These are phyloP conservation scores for Pygocentrus nattereri DNA, from an alignment of 2,797 vertebrate species.

Conservation along the genomic window DNA sequence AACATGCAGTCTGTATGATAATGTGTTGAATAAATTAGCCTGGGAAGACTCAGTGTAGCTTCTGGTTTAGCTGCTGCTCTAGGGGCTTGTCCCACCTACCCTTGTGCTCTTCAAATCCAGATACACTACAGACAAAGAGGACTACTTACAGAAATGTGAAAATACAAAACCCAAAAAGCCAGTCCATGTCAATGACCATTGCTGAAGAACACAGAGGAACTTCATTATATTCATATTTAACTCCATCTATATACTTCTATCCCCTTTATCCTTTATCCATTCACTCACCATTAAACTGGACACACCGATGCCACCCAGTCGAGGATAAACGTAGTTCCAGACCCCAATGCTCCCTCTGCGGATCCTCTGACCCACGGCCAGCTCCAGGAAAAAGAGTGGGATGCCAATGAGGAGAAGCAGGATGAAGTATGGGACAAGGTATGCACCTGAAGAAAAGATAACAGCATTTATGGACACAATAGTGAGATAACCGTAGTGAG, in stretches of 20 bases:
- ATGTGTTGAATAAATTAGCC: constrained; percentile 3
- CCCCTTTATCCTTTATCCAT: not conserved
- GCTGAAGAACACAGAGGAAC: not conserved
- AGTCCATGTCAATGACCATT: not conserved
- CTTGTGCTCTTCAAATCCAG: not conserved
- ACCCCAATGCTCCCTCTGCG: constrained; percentile 95
- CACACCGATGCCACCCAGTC: constrained; percentile 93
- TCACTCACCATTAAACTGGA: constrained; percentile 92
- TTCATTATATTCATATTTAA: not conserved
- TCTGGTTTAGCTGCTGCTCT: not conserved
- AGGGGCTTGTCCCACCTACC: not conserved
- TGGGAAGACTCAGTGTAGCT: not conserved
- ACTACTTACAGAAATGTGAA: constrained; percentile 1
- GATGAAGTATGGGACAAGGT: constrained; percentile 94
- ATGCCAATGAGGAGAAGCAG: constrained; percentile 96
- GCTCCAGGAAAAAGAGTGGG: constrained; percentile 97
- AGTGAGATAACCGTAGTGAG: not conserved
- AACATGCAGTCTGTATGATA: not conserved
- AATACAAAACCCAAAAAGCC: not conserved
- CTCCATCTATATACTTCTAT: not conserved
- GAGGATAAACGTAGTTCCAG: constrained; percentile 97
- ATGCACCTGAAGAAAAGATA: constrained; percentile 84
- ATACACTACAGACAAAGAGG: not conserved
- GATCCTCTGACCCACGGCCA: constrained; percentile 97
- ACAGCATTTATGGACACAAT: not conserved